Base-by-base conservation (phyloP, 2,797 vertebrate genomes). In the Heterohyrax brucei region DNA sequence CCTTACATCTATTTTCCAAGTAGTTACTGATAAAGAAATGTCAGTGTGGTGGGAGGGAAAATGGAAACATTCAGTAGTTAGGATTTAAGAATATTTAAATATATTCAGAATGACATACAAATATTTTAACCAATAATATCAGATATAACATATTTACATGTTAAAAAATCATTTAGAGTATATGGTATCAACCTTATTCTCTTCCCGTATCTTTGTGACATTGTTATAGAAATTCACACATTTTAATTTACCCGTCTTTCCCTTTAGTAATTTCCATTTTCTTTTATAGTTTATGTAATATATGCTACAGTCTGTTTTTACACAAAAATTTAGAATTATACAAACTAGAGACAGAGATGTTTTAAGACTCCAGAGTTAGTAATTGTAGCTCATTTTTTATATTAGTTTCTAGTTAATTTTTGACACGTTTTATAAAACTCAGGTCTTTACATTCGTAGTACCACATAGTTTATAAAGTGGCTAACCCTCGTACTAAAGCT, bases 1-100 rank as follows among this genome's bases (percentile, higher is more conserved):
- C n/a, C 61, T 95, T 88, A 30, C 16, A 46, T 85, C 76, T 59
- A 84, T 96, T 73, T 96, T 81, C 24, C 50, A 94, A 91, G 81
- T 50, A 87, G n/a, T 81, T 94, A 48, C 88, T 83, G 50, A 68
- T 93, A 87, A 30, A 85, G 46, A 93, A 86, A 10, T 59, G 21
- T 87, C 39, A 75, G 0, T 91, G 84, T 89, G 62, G 22, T 87
- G 94, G 39, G 19, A 91, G 21, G 89, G 76, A 81, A 95, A 92
- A 46, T 33, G 48, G 9, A 48, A 53, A 39, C 76, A 16, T 44
- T 62, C 26, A 95, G 28, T 22, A 84, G 59, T 91, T 92, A 80
- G 19, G 12, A 84, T 92, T 91, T 78, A 85, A 70, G 33, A 82
- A 28, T 89, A 77, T 90, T 94, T 87, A 92, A 48, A 75, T 93